A percentile compares a stretch with the other conserved stretches of the same genome.
Evolutionary conservation across 2,888 invertebrate genomes (phyloP).

Genomic region (Linnaemya tessellans): DNA sequence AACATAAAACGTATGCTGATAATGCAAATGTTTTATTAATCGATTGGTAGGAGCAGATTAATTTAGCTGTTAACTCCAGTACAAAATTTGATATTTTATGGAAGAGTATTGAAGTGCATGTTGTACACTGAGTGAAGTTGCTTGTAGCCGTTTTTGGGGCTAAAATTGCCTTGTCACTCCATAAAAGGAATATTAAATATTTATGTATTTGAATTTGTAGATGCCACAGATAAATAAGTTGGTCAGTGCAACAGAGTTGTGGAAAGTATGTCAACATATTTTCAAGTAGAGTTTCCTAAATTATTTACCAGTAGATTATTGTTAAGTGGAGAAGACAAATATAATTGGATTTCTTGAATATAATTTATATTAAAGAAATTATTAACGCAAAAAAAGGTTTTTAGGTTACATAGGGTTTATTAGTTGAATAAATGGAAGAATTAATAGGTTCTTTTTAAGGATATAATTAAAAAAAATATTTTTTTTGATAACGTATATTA

Average conservation of each 20-base stretch:
- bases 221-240: not conserved
- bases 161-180: conserved; percentile 36
- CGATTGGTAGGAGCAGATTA: conserved; percentile 50
- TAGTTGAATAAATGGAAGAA: no score
- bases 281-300: not conserved
- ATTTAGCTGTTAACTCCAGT: conserved; percentile 11
- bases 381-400: not conserved
- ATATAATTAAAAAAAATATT: no score
- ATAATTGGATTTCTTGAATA: not conserved
- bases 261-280: conserved; percentile 5
- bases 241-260: not conserved
- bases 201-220: not conserved
- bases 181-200: not conserved
- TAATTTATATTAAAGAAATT: not conserved
- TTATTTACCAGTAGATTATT: not conserved
- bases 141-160: conserved; percentile 15
- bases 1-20: conserved; percentile 34
- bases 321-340: not conserved
- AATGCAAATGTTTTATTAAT: conserved; percentile 65
- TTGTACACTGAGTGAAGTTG: not conserved
- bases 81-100: not conserved
- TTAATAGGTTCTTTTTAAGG: no score
- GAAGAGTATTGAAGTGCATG: not conserved
- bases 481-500: no score
- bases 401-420: not conserved